Conservation (phyloP, 2,797 vertebrate genomes). For the Pangasius larnaudii region DNA sequence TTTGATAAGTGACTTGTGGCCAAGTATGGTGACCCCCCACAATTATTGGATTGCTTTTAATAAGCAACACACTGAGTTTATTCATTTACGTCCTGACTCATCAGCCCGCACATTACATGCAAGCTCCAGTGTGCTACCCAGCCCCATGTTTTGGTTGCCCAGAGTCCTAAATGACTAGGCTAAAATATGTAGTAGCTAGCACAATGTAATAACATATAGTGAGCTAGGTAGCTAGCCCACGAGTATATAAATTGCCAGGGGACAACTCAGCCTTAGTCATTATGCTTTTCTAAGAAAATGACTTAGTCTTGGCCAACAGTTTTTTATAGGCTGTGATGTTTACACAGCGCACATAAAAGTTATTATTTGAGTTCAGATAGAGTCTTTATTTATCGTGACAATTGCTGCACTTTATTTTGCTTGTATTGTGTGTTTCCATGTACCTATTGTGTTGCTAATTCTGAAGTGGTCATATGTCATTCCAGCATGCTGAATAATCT, state of each 20-base stretch:
- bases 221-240: neutral
- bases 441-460: too few relatives aligned
- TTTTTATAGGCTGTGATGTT: neutral
- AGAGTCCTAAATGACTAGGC: neutral
- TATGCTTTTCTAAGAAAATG: neutral
- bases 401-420: too few relatives aligned
- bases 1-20: neutral
- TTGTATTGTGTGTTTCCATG: too few relatives aligned
- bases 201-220: neutral
- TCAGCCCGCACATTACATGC: neutral
- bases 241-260: neutral
- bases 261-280: neutral
- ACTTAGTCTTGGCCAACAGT: too few relatives aligned
- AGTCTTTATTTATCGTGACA: too few relatives aligned
- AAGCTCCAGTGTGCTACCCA: neutral
- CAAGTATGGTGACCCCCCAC: neutral
- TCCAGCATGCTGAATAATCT: too few relatives aligned
- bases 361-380: too few relatives aligned
- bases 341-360: too few relatives aligned
- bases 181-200: neutral
- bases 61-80: neutral
- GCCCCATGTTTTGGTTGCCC: neutral
- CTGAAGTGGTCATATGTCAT: neutral
- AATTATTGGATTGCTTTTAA: neutral
- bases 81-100: neutral